Evolutionary conservation across 1,140 invertebrate species (phyloP).

Genomic region (Bombus confusus): DNA sequence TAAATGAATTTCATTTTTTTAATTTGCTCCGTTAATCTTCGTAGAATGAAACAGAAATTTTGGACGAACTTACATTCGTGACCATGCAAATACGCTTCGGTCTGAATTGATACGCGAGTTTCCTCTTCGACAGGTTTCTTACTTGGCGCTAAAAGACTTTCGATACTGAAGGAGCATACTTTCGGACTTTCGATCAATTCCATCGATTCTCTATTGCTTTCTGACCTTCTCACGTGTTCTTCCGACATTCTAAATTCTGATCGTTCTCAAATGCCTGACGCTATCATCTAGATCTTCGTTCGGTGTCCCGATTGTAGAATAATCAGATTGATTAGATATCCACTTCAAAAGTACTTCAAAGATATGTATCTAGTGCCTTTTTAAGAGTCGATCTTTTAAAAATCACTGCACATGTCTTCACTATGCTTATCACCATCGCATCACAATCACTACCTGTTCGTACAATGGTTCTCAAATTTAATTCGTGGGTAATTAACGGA

Average conservation of each 20-base stretch:
- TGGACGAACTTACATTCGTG: constrained; percentile 54
- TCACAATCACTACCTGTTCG: constrained; percentile 2
- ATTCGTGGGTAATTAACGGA: neutral
- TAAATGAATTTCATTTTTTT: constrained; percentile 24
- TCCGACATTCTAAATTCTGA: constrained; percentile 68
- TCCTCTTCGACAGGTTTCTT: constrained; percentile 45
- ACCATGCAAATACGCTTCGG: constrained; percentile 40
- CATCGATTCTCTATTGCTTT: constrained; percentile 37
- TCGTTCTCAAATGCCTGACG: neutral
- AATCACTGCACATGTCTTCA: constrained; percentile 27
- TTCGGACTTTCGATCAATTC: constrained; percentile 57
- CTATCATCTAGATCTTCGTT: constrained; percentile 5
- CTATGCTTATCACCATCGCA: constrained; percentile 2
- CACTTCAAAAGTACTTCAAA: neutral
- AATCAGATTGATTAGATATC: neutral
- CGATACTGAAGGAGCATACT: constrained; percentile 76
- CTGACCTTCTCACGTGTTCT: constrained; percentile 51
- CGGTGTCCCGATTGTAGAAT: neutral
- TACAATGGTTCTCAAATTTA: neutral
- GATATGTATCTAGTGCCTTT: neutral
- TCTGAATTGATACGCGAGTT: constrained; percentile 7
- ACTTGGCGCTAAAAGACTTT: constrained; percentile 74
- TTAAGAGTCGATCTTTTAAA: neutral
- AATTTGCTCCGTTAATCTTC: neutral
- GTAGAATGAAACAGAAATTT: neutral